These are phyloP conservation scores for Bugulina stolonifera DNA, from an alignment of 2,888 invertebrate species.

Conservation along the genomic window DNA sequence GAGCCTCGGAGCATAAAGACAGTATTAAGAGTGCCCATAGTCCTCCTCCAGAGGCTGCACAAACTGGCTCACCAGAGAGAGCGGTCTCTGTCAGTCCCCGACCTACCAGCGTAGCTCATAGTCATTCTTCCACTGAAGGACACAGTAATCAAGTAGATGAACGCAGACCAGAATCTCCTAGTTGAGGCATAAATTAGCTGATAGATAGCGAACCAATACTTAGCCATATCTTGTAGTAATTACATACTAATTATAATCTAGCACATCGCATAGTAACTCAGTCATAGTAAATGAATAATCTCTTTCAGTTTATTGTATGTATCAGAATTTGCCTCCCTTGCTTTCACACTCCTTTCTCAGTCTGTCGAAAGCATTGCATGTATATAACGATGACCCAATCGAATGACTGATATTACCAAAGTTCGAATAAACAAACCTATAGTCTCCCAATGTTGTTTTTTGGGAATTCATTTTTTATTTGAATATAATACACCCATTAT, in stretches of 20 bases:
- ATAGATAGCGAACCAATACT: neutral
- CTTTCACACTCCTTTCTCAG: too few species aligned
- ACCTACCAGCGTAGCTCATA: neutral
- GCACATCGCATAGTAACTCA: neutral
- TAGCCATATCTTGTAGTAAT: neutral
- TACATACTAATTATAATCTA: neutral
- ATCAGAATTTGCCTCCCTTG: too few species aligned
- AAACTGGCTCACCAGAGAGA: neutral
- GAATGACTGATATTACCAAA: neutral
- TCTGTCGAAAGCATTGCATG: too few species aligned
- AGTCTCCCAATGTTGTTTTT: neutral
- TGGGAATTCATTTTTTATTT: too few species aligned
- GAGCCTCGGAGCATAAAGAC: neutral
- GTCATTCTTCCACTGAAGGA: neutral
- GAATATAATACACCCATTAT: too few species aligned
- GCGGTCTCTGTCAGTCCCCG: neutral
- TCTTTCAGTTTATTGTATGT: too few species aligned
- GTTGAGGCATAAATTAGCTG: neutral
- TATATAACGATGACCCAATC: neutral
- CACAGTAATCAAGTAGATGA: neutral
- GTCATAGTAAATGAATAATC: neutral
- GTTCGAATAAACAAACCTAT: neutral
- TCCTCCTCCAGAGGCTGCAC: neutral
- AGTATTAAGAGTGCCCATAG: neutral
- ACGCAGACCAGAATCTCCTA: conserved; percentile 14